These are phyloP conservation scores for Actenoides lindsayi DNA, from an alignment of 2,113 vertebrate genomes.

Conservation along the genomic window DNA sequence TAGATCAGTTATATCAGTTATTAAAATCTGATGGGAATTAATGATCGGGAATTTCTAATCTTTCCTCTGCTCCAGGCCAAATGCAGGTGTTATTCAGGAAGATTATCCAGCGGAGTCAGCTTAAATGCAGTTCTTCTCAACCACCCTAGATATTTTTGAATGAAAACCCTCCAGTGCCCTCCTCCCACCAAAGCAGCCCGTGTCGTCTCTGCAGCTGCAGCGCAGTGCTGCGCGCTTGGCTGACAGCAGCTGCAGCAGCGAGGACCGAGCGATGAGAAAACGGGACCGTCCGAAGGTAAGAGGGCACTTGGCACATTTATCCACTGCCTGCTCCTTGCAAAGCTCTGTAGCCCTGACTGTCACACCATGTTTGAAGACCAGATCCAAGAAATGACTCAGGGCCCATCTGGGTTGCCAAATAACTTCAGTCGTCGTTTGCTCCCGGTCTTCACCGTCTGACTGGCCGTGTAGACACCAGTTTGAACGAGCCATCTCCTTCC, in stretches of 20 bases:
- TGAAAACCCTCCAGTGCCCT: background rate
- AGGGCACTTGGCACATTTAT: background rate
- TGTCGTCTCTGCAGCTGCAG: background rate
- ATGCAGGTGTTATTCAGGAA: background rate
- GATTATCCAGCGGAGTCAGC: background rate
- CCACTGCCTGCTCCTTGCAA: background rate
- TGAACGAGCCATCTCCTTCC: background rate
- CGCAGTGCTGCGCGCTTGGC: fast-evolving
- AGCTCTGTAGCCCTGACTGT: background rate
- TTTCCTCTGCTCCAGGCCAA: background rate
- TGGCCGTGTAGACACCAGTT: background rate
- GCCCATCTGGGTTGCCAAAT: background rate
- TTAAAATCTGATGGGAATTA: background rate
- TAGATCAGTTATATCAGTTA: background rate
- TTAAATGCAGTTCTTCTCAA: background rate
- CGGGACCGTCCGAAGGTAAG: background rate
- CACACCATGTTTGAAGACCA: background rate
- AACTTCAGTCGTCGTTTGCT: background rate
- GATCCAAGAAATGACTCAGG: conserved; percentile 8
- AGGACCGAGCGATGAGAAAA: background rate
- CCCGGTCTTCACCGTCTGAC: fast-evolving
- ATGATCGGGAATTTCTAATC: background rate
- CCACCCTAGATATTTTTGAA: background rate
- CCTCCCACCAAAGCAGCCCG: background rate
- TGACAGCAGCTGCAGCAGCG: background rate